Base-by-base conservation (phyloP, 2,113 vertebrate genomes). In the Chlorocebus sabaeus region DNA sequence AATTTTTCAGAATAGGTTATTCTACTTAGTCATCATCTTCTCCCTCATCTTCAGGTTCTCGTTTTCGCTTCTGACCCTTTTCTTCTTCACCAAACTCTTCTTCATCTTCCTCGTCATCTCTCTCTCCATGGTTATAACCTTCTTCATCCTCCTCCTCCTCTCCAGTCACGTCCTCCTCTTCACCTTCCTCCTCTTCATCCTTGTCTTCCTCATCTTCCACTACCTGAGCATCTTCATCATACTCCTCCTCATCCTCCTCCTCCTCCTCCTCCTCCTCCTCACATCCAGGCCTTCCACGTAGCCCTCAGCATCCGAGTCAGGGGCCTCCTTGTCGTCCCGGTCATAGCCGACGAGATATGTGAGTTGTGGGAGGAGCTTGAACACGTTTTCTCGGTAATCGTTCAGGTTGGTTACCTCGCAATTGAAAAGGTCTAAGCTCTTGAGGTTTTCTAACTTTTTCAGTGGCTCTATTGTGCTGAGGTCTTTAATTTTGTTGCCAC, bases 401-500 rank as follows among this genome's bases (percentile, higher is more conserved):
- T 99, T 99, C 98, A 99, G 98, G 99, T 99, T 99, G 98, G 99
- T 99, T 93, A 99, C 99, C 98, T 99, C 99, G 27, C 99, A 99
- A 98, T 99, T 99, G 98, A 99, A 99, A 98, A 99, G 99, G 98
- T 99, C 99, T 99, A 99, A 98, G 96, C 99, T 99, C 99, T 99
- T 99, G 98, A 99, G 99, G 98, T 99, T 99, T 99, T 99, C 99
- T 99, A 99, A 97, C 98, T 99, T 99, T 98, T 99, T 99, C 99
- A 99, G 99, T 88, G 99, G 99, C 98, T 99, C 99, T 99, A 99
- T 99, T 98, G 99, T 99, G 98, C 99, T 99, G 98, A 99, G 99
- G 99, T 99, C 99, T 99, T 99, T 99, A 96, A 99, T 99, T 99
- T 99, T 99, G 99, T 99, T 99, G 97, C 99, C 99, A 27, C 99